Evolutionary conservation across 2,113 vertebrate species (phyloP), one percentile per base, ranked within the genome.

Genomic region (Nannobrachium achirus): DNA sequence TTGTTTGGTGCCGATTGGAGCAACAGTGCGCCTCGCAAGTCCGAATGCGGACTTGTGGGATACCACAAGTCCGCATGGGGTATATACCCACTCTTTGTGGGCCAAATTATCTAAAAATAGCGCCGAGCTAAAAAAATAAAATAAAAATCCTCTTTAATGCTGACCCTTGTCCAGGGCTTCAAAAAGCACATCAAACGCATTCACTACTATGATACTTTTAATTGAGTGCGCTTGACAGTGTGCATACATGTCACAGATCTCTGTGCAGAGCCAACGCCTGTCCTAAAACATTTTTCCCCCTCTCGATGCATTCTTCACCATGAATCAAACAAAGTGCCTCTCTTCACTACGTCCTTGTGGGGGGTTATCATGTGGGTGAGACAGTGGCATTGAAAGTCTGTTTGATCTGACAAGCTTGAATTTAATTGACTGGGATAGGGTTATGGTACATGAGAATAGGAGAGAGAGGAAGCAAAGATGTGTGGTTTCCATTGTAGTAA

Each of bases 321-420:
- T 40, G 63, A 81, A 82, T 80, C 73, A 85, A 89, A 83, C 63
- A 51, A 74, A 76, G 71, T 19, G 8, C 74, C 55, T 75, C 49
- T 56, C 67, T 73, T 69, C 44, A 52, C n/a, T 51, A 46, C 79
- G 80, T 75, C 75, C 83, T 82, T 79, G 58, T 65, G 63, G 38
- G 79, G 81, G 66, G 75, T 69, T 81, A 71, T 88, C 83, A 71
- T 71, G 59, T 49, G 66, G 73, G 66, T 63, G 58, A 40, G 42
- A 10, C 18, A 73, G 66, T 83, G 65, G 67, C 72, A 71, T 65
- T 66, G 66, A 63, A 73, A 63, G 72, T 69, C 79, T 74, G 79
- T 92, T 90, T 91, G 85, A 91, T 88, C 84, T 87, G 82, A 89
- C 86, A 86, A 72, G 75, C 76, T 82, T 84, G 77, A 84, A 86